Conservation (phyloP, 2,113 vertebrate genomes). For the Microtus richardsoni region DNA sequence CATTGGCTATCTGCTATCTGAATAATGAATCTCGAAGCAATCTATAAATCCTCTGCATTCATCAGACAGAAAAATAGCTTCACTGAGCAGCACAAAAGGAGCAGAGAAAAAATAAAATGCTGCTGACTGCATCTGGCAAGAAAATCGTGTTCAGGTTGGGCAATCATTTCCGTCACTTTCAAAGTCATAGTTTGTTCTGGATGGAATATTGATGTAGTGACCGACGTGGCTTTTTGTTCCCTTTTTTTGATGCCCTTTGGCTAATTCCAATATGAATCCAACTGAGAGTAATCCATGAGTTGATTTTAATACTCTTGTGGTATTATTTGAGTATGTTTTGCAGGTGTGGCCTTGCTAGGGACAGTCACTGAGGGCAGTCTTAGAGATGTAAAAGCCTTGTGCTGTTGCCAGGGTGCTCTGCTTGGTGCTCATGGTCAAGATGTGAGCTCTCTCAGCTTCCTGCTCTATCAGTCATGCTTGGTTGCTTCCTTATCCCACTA, state of each 20-base stretch:
- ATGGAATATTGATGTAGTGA: background rate
- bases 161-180: background rate
- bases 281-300: background rate
- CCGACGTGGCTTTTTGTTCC: background rate
- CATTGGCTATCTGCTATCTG: constrained; percentile 4
- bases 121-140: background rate
- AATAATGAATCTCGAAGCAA: constrained; percentile 16
- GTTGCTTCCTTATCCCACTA: background rate
- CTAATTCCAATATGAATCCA: background rate
- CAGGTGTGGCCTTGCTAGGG: background rate
- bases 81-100: background rate
- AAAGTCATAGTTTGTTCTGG: background rate
- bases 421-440: too few species aligned
- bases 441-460: background rate
- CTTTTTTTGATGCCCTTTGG: background rate
- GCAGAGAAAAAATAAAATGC: background rate
- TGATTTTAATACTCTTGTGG: background rate
- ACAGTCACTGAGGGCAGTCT: background rate
- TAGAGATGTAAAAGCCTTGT: background rate
- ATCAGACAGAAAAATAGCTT: background rate
- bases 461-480: background rate
- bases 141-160: background rate
- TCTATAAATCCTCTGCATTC: background rate
- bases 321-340: background rate
- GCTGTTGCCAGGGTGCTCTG: too few species aligned